phyloP scores from a whole-genome alignment of 2,797 vertebrate genomes.

The Takifugu rubripes region DNA sequence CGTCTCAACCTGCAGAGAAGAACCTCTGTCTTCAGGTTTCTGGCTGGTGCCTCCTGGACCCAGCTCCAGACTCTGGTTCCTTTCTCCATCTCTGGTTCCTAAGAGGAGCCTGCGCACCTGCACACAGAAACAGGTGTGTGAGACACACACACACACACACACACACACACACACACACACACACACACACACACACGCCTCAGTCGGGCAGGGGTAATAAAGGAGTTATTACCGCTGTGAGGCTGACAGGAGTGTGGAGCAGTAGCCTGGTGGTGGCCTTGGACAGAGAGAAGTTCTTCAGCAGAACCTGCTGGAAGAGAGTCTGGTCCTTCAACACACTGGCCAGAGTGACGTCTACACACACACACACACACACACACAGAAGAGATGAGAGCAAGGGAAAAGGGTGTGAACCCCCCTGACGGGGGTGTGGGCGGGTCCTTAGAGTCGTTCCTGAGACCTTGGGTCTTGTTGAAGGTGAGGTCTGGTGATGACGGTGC shows the following conservation, averaged over 20 bases:
- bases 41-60: slow-evolving; percentile 59
- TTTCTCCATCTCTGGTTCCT: slow-evolving; percentile 47
- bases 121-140: not conserved
- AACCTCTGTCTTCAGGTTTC: slow-evolving; percentile 64
- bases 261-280: slow-evolving; percentile 76
- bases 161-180: slow-evolving; percentile 71
- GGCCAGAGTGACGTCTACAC: slow-evolving; percentile 79
- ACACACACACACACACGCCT: not conserved
- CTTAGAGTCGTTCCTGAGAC: slow-evolving; percentile 15
- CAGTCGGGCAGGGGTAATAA: not conserved
- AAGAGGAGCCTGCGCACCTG: slow-evolving; percentile 82
- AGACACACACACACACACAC: no score
- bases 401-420: no score
- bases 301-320: slow-evolving; percentile 81
- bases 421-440: no score
- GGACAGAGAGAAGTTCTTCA: slow-evolving; percentile 85
- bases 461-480: slow-evolving; percentile 62
- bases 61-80: slow-evolving; percentile 42
- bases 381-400: no score
- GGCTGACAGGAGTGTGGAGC: slow-evolving; percentile 78
- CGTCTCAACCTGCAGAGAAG: slow-evolving; percentile 74
- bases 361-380: not conserved
- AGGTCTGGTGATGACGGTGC: slow-evolving; percentile 69
- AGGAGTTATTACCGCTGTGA: slow-evolving; percentile 73
- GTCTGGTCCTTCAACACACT: slow-evolving; percentile 80